phyloP scores from a whole-genome alignment of 92 coral and sea anemone species.

The Phenganax subtilis region DNA sequence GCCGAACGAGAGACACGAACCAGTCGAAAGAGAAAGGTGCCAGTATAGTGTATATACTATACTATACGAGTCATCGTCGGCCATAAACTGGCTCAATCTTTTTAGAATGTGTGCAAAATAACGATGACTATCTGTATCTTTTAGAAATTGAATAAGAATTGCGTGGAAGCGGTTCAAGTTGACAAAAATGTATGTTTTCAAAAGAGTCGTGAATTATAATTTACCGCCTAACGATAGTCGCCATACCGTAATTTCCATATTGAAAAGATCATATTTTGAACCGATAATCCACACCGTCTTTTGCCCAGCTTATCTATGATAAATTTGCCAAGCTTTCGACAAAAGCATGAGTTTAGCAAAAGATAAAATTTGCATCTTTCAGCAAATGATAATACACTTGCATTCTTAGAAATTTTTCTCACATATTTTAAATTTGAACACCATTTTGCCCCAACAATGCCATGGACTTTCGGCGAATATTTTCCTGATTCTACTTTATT shows the following conservation, averaged over 20 bases:
- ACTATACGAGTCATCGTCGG: neutral
- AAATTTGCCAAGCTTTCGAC: neutral
- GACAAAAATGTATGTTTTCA: constrained; percentile 24
- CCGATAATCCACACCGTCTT: neutral
- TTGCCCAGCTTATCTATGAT: constrained; percentile 5
- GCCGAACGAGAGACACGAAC: constrained; percentile 36
- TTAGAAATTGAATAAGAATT: constrained; percentile 9
- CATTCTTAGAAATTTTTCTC: neutral
- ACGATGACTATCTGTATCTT: neutral
- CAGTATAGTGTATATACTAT: neutral
- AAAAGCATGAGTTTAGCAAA: neutral
- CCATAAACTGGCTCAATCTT: neutral
- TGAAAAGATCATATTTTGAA: neutral
- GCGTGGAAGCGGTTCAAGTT: neutral
- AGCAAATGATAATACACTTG: neutral
- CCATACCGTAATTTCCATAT: constrained; percentile 41
- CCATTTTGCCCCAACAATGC: constrained; percentile 8
- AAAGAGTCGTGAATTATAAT: neutral
- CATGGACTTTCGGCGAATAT: neutral
- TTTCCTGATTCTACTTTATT: neutral
- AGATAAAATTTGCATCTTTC: neutral
- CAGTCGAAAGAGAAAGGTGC: constrained; percentile 43
- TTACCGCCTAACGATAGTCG: constrained; percentile 21
- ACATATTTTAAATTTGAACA: neutral
- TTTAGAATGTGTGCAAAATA: neutral